Evolutionary conservation across 2,797 vertebrate genomes (phyloP).

Genomic region (Coregonus ussuriensis): DNA sequence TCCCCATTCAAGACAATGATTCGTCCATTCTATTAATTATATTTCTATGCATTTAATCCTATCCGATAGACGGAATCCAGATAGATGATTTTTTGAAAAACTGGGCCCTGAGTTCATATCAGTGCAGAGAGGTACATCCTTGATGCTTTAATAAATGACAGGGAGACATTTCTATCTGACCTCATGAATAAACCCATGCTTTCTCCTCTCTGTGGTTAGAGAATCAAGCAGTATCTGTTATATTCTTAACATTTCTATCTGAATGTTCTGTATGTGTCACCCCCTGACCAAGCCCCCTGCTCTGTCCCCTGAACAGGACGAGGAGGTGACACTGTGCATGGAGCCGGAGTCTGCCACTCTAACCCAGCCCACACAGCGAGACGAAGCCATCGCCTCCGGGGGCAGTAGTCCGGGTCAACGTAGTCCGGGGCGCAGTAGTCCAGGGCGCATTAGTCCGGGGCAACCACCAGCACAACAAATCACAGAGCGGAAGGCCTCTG

Average conservation of each 20-base stretch:
- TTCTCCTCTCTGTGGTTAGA: neutral
- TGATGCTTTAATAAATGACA: neutral
- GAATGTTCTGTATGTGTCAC: neutral
- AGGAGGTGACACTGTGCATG: conserved; percentile 88
- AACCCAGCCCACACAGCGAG: conserved; percentile 88
- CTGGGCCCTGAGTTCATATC: too few relatives aligned
- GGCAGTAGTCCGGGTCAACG: conserved; percentile 84
- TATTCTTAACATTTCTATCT: neutral
- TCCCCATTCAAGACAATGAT: too few relatives aligned
- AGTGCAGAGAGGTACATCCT: too few relatives aligned
- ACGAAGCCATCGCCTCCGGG: conserved; percentile 83
- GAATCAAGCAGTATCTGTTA: neutral
- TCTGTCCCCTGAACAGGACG: conserved; percentile 73
- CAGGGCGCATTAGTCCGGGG: too few relatives aligned
- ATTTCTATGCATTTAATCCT: too few relatives aligned
- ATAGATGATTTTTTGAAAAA: too few relatives aligned
- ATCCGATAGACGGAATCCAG: too few relatives aligned
- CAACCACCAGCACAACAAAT: conserved; percentile 72
- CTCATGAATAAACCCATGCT: neutral
- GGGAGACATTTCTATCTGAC: neutral
- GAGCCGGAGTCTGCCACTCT: conserved; percentile 88
- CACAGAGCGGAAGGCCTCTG: conserved; percentile 86
- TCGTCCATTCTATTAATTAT: too few relatives aligned
- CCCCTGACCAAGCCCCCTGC: neutral
- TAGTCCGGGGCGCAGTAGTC: neutral